Percentiles rank a stretch among this genome's conserved stretches.
These are phyloP conservation scores for Pedionomus torquatus DNA, from an alignment of 2,113 vertebrate species.

Conservation along the genomic window DNA sequence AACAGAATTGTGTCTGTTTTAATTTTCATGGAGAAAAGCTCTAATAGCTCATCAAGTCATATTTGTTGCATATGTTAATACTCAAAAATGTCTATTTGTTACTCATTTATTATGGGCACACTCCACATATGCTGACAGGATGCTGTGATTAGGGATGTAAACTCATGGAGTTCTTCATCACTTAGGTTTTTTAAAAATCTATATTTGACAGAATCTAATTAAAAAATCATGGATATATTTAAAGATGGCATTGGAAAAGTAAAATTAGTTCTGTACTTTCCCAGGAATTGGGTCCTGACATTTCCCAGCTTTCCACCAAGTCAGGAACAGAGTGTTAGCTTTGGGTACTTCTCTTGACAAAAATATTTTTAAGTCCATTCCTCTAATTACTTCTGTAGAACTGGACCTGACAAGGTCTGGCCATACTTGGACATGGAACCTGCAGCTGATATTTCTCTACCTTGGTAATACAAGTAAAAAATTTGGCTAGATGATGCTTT, in stretches of 20 bases:
- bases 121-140: neutral
- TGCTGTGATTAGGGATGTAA: neutral
- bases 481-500: neutral
- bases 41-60: neutral
- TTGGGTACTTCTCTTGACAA: conserved; percentile 10
- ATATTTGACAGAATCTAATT: neutral
- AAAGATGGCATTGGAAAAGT: neutral
- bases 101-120: neutral
- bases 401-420: neutral
- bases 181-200: neutral
- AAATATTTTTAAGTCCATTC: conserved; percentile 22
- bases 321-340: neutral
- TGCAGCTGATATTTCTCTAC: neutral
- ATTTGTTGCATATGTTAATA: neutral
- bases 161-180: neutral
- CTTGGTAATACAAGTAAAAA: neutral
- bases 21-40: neutral
- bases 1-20: neutral
- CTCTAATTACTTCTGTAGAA: conserved; percentile 1
- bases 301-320: neutral
- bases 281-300: neutral
- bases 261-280: neutral
- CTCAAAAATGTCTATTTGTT: neutral
- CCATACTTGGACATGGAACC: conserved; percentile 1
- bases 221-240: neutral